These are phyloP conservation scores for Caenorhabditis sulstoni DNA, from an alignment of 2,888 invertebrate species.

Conservation along the genomic window DNA sequence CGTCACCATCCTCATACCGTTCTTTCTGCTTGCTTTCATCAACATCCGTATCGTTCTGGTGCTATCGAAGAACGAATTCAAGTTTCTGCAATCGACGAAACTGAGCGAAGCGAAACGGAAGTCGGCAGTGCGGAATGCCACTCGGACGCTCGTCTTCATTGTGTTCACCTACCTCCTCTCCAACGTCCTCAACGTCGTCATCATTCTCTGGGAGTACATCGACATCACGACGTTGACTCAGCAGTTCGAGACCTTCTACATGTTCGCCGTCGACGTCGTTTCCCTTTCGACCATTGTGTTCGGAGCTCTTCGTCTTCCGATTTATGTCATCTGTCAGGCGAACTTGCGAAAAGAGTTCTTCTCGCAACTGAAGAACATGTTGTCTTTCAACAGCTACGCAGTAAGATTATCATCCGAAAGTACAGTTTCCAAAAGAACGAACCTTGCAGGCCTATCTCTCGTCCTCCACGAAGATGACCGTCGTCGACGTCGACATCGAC, in stretches of 20 bases:
- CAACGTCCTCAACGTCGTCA: conserved; percentile 77
- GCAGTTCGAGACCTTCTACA: conserved; percentile 71
- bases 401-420: conserved; percentile 2
- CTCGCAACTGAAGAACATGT: conserved; percentile 49
- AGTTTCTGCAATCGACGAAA: conserved; percentile 64
- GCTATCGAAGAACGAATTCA: conserved; percentile 64
- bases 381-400: conserved; percentile 33
- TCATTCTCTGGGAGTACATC: conserved; percentile 78
- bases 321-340: conserved; percentile 74
- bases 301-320: conserved; percentile 75
- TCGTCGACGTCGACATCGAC: conserved; percentile 42
- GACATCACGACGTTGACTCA: conserved; percentile 62
- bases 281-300: conserved; percentile 74
- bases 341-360: conserved; percentile 65
- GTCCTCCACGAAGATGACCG: conserved; percentile 37
- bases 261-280: conserved; percentile 76
- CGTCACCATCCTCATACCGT: conserved; percentile 76
- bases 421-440: background rate
- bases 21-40: conserved; percentile 72
- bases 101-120: conserved; percentile 69
- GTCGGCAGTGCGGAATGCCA: conserved; percentile 74
- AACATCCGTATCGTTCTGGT: conserved; percentile 73
- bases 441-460: conserved; percentile 32
- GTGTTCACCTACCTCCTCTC: conserved; percentile 76
- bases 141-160: conserved; percentile 73